Conservation (phyloP, 2,113 vertebrate species). For the Gymnocephalus cernua region DNA sequence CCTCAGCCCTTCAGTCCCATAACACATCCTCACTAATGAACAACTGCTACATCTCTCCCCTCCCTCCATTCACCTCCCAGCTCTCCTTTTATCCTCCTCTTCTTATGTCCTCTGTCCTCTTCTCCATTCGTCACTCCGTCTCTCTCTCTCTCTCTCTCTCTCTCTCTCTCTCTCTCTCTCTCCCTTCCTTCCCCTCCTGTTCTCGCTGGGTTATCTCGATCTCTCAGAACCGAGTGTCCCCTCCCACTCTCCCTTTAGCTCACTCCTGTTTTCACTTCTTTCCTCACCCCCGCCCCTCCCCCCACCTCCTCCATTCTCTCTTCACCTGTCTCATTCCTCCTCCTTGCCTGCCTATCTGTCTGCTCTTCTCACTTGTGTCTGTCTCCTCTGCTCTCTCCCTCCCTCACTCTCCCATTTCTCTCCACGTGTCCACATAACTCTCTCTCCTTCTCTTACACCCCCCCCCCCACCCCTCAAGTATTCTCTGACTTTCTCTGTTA, state of each 20-base stretch:
- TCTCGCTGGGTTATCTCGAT: constrained; percentile 48
- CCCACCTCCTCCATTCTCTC: constrained; percentile 8
- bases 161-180: constrained; percentile 13
- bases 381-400: constrained; percentile 22
- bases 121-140: constrained; percentile 37
- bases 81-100: constrained; percentile 32
- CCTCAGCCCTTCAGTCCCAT: constrained; percentile 60
- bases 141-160: not conserved
- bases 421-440: constrained; percentile 5
- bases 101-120: constrained; percentile 18
- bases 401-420: not conserved
- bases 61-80: constrained; percentile 34
- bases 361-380: constrained; percentile 43
- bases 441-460: constrained; percentile 26
- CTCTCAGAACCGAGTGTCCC: constrained; percentile 46
- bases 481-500: constrained; percentile 42
- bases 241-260: constrained; percentile 67
- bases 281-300: constrained; percentile 38
- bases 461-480: constrained; percentile 29
- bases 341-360: constrained; percentile 34
- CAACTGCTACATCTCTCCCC: constrained; percentile 51
- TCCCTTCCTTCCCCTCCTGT: constrained; percentile 3
- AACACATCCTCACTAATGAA: constrained; percentile 69
- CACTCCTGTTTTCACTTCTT: constrained; percentile 55
- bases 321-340: constrained; percentile 62